These are phyloP conservation scores for Acipenser oxyrinchus DNA, from an alignment of 2,797 vertebrate genomes.

Conservation along the genomic window DNA sequence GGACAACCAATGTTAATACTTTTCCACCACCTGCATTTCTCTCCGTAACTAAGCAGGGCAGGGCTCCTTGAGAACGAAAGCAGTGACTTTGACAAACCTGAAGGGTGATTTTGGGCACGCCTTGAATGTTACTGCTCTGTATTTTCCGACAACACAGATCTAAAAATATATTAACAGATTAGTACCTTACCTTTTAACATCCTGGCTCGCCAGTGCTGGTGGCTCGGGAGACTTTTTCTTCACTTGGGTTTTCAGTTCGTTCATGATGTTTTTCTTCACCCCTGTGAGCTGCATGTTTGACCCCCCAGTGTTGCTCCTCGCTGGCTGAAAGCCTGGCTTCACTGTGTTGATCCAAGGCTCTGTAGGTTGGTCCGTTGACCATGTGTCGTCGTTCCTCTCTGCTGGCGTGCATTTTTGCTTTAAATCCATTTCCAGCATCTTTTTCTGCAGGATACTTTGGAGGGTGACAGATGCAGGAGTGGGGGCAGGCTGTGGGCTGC, in stretches of 20 bases:
- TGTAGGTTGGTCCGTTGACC: constrained; percentile 42
- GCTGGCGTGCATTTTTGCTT: constrained; percentile 36
- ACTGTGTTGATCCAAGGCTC: constrained; percentile 38
- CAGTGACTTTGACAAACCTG: no score
- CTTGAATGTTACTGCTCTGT: no score
- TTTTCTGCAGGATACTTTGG: constrained; percentile 64
- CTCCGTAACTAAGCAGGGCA: no score
- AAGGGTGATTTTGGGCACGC: no score
- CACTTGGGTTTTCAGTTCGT: constrained; percentile 48
- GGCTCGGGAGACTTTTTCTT: constrained; percentile 36
- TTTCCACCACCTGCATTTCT: no score
- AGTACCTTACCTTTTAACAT: neutral
- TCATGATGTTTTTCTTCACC: constrained; percentile 35
- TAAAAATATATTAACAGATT: neutral
- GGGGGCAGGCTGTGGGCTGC: constrained; percentile 25
- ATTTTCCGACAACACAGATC: no score
- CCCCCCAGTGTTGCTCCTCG: constrained; percentile 19
- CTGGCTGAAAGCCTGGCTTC: constrained; percentile 19
- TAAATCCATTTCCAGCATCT: constrained; percentile 68
- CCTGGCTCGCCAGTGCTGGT: constrained; percentile 7
- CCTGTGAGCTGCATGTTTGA: constrained; percentile 20
- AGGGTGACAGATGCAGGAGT: constrained; percentile 41
- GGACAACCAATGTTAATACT: no score
- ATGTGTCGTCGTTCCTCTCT: constrained; percentile 40
- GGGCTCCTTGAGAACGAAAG: no score